Evolutionary conservation across 1,140 invertebrate genomes (phyloP).

Genomic region (Ctenoplectra terminalis): DNA sequence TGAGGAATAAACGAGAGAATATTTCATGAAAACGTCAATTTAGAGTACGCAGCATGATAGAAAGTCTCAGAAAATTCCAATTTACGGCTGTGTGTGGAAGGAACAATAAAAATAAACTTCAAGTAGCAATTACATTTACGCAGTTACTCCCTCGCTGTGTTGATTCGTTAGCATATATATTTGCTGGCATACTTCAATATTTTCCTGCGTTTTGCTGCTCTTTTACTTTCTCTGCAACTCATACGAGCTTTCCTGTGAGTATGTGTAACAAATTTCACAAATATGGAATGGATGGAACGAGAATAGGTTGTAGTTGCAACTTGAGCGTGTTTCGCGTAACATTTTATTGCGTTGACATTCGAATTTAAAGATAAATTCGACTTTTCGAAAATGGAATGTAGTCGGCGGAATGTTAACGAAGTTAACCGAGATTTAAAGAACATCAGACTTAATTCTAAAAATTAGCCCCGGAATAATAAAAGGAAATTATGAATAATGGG

Average conservation of each 20-base stretch:
- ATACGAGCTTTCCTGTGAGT: not conserved
- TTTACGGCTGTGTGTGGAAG: not conserved
- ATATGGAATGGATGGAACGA: not conserved
- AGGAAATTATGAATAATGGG: no score
- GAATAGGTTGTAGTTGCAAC: not conserved
- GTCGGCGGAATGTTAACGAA: no score
- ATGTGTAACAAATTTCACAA: not conserved
- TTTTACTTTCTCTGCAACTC: no score
- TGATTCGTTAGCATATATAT: not conserved
- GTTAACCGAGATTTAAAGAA: no score
- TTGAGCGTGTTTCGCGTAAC: no score
- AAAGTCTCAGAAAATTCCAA: not conserved
- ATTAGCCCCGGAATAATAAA: no score
- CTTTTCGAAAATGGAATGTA: no score
- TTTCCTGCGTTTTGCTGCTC: not conserved
- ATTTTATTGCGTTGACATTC: no score
- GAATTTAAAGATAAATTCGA: no score
- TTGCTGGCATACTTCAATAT: not conserved
- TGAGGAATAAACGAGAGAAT: not conserved
- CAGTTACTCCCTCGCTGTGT: not conserved
- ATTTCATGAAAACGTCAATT: not conserved
- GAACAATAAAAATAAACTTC: no score
- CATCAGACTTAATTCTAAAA: no score
- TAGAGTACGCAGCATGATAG: not conserved
- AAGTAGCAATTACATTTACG: not conserved